Base-by-base conservation (phyloP, 2,797 vertebrate genomes). In the Poecilia gillii region DNA sequence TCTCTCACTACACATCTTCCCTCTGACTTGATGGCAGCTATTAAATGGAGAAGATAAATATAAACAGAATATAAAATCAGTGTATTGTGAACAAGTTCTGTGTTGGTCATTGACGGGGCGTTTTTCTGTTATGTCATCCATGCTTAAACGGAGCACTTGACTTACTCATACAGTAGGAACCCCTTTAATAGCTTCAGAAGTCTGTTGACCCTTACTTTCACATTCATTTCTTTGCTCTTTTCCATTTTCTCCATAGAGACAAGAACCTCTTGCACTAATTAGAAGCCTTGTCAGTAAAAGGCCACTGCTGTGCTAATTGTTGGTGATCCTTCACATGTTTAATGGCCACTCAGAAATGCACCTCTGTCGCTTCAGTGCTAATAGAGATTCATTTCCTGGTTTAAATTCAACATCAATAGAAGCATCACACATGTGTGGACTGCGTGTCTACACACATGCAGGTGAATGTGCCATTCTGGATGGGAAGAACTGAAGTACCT, bases 271-370 rank as follows among this genome's bases (percentile, higher is more conserved):
- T 28, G 11, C 83, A 81, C 92, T 93, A 93, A 96, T 96, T 95
- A 95, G 91, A 86, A 83, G 72, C 47, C 72, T 57, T 89, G 81
- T 92, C 87, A 90, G 86, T 91, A 89, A 94, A 96, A 94, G 92
- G 91, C 87, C 88, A 92, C 91, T 64, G 86, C 70, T 25, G 76
- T 84, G 86, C 85, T 95, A 96, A 95, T 93, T 94, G 90, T 88
- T 46, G 85, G 86, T 87, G 89, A 95, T 94, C 82, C 85, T 90
- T 95, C 90, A 93, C 81, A 84, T 86, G 81, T 83, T 90, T 94
- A 94, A 95, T 93, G 91, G 90, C 90, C 89, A 87, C 86, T 93
- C 88, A 92, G 87, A 87, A 93, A 93, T 82, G 89, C 89, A 90
- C 80, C 84, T 84, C 80, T 82, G 81, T 91, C 88, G 84, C 82